Conservation (phyloP, 2,888 invertebrate genomes). For the Nomada fucata region DNA sequence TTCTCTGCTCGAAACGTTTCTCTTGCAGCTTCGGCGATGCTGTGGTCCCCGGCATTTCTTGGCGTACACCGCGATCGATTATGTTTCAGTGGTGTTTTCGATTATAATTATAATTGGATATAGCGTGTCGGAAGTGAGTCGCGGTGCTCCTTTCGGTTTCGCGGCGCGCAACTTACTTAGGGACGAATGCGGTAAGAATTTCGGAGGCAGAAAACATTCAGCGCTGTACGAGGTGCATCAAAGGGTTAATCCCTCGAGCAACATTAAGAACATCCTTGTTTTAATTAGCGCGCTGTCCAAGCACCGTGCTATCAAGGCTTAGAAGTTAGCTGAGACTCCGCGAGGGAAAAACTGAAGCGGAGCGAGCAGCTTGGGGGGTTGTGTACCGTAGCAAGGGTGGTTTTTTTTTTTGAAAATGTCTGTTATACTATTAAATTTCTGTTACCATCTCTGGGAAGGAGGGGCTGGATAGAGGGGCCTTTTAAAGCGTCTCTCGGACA, state of each 20-base stretch:
- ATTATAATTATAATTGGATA: too few species aligned
- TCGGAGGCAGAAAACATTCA: background rate
- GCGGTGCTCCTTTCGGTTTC: too few species aligned
- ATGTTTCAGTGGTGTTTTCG: too few species aligned
- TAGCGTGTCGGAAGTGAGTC: too few species aligned
- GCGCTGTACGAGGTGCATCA: background rate
- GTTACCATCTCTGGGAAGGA: background rate
- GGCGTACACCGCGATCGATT: too few species aligned
- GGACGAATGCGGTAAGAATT: background rate
- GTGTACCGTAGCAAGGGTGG: constrained; percentile 30
- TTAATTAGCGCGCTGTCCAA: constrained; percentile 32
- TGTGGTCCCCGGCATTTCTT: too few species aligned
- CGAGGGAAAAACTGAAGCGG: constrained; percentile 13
- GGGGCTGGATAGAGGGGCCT: background rate
- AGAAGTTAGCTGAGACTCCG: constrained; percentile 11
- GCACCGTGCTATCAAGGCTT: constrained; percentile 30
- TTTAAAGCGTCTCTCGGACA: background rate
- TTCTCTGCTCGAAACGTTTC: too few species aligned
- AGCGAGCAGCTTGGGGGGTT: constrained; percentile 12
- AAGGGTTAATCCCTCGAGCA: constrained; percentile 24
- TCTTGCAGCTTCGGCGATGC: too few species aligned
- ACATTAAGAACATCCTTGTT: constrained; percentile 36
- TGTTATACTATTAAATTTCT: constrained; percentile 4
- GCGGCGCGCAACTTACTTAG: background rate
- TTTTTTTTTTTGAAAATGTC: background rate